Evolutionary conservation across 2,888 invertebrate genomes (phyloP), one percentile per base, ranked within the genome.

Genomic region (Leptinotarsa peninsularis): DNA sequence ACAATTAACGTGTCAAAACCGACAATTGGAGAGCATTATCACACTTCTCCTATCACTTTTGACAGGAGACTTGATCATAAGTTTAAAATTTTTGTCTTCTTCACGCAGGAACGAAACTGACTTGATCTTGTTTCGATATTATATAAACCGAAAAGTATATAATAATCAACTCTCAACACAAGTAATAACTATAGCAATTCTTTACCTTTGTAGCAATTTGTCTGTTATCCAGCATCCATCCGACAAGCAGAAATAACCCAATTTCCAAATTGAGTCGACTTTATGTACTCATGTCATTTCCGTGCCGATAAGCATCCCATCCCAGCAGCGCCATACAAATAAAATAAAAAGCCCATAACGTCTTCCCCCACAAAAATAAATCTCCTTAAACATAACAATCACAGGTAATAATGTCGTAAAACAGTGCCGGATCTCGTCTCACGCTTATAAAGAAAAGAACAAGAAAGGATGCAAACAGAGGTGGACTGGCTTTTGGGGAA

Each of bases 371-470:
- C 68, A 77, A 78, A 71, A 73, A 86, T 87, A 87, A 87, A 87
- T 87, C 86, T 85, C 79, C 78, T 81, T 81, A 85, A 87, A 84
- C 86, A 87, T 88, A 88, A 87, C 88, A 88, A 87, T 88, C 86
- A 85, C 87, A 87, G 87, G 88, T 88, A 88, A 88, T 88, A 87
- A 87, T 84, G 85, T 85, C 86, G 84, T 88, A 88, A 88, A 88
- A 83, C 84, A 87, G 87, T 84, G 85, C 79, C 80, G 79, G 83
- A 84, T 84, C 83, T 85, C 85, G 84, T 84, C 85, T 84, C 21
- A 43, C 50, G 85, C 80, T 81, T 78, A 82, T 77, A 79, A 68
- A 27, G 74, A 70, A 54, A 56, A 73, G 27, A 27, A 43, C 33
- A 71, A 66, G 66, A 66, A 21, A 66, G 21, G 49, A 63, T 63